phyloP scores from a whole-genome alignment of 2,113 vertebrate species.

The Cyprinodon brontotheroides region DNA sequence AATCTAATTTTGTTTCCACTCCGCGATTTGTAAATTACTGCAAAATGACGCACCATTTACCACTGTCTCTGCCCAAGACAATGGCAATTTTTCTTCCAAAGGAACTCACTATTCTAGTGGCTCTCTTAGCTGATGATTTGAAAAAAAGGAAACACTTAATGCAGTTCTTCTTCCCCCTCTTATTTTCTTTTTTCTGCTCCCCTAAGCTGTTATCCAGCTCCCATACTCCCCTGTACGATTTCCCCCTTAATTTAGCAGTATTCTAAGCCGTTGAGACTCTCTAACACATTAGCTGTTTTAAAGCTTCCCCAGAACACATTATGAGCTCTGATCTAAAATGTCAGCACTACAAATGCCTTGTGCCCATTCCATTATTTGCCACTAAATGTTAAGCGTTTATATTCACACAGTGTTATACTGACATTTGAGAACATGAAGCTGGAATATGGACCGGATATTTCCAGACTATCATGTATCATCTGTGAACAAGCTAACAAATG shows the following conservation, averaged over 20 bases:
- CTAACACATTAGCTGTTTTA: conserved; percentile 72
- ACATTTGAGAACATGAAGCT: conserved; percentile 70
- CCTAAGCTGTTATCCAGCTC: conserved; percentile 52
- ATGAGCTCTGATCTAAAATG: conserved; percentile 78
- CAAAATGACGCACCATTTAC: conserved; percentile 82
- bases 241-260: conserved; percentile 65
- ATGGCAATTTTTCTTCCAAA: conserved; percentile 79
- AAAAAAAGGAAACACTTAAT: conserved; percentile 52
- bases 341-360: conserved; percentile 77
- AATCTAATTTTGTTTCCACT: conserved; percentile 86
- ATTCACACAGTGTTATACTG: conserved; percentile 64
- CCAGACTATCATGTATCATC: conserved; percentile 47
- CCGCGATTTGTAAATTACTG: conserved; percentile 84
- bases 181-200: conserved; percentile 31
- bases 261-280: conserved; percentile 59
- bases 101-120: conserved; percentile 60
- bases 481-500: conserved; percentile 61
- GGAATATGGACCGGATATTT: conserved; percentile 47
- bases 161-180: conserved; percentile 34
- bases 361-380: conserved; percentile 71
- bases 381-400: conserved; percentile 77
- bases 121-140: conserved; percentile 52
- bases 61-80: conserved; percentile 76
- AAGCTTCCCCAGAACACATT: conserved; percentile 71
- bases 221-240: conserved; percentile 56